These are phyloP conservation scores for Hydrolagus colliei DNA, from an alignment of 2,797 vertebrate genomes.

Conservation along the genomic window DNA sequence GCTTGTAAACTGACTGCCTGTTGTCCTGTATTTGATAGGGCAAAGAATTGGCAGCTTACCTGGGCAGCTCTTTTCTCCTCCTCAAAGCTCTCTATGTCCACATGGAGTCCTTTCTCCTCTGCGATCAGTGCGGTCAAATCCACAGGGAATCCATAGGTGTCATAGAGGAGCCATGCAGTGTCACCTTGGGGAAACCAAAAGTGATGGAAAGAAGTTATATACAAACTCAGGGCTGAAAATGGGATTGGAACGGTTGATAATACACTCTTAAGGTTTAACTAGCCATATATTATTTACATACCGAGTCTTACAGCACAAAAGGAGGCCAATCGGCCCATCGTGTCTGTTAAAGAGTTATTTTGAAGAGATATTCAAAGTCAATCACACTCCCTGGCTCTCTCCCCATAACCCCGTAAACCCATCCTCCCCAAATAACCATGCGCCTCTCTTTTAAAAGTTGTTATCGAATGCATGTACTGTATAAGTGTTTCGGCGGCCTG, in stretches of 20 bases:
- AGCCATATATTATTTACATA: no score
- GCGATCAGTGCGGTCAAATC: conserved; percentile 93
- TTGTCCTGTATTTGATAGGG: no score
- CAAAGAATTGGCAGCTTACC: conserved; percentile 51
- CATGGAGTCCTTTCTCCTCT: conserved; percentile 84
- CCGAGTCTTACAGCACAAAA: no score
- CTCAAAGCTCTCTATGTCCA: conserved; percentile 83
- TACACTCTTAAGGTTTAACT: no score
- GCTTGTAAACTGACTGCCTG: no score
- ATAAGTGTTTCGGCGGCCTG: no score
- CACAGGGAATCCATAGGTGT: conserved; percentile 91
- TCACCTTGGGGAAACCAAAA: conserved; percentile 64
- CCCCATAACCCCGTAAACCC: no score
- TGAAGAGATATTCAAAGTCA: background rate
- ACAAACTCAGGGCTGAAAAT: no score
- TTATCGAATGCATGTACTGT: no score
- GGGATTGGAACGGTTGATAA: no score
- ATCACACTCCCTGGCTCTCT: background rate
- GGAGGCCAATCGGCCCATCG: background rate
- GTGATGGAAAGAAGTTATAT: conserved; percentile 2
- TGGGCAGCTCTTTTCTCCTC: conserved; percentile 89
- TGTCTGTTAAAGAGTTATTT: background rate
- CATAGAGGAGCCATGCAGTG: conserved; percentile 92
- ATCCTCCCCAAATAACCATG: no score
- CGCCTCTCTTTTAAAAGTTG: background rate